These are phyloP conservation scores for Phalloptychus januarius DNA, from an alignment of 2,797 vertebrate genomes.

Conservation along the genomic window DNA sequence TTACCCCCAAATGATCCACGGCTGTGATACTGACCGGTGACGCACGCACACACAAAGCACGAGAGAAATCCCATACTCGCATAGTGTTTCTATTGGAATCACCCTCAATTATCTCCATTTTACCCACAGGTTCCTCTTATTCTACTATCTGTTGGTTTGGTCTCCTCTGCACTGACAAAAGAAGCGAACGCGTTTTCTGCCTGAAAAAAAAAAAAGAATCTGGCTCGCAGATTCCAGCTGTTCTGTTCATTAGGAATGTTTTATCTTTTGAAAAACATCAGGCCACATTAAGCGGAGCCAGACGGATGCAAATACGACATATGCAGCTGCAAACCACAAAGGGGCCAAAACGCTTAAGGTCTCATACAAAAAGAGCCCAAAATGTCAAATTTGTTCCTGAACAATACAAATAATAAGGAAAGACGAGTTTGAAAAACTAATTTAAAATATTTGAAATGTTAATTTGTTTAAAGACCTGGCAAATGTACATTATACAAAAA, in stretches of 20 bases:
- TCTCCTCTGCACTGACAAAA: not conserved
- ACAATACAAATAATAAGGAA: not conserved
- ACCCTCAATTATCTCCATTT: not conserved
- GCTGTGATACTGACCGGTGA: conserved; percentile 62
- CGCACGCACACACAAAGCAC: conserved; percentile 12
- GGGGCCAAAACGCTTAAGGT: not conserved
- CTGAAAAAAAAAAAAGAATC: not conserved
- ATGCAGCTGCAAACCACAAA: not conserved
- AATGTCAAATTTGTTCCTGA: not conserved
- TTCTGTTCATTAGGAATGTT: not conserved
- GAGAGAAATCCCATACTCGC: not conserved
- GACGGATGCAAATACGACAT: not conserved
- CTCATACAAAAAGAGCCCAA: not conserved
- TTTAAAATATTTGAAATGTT: not conserved
- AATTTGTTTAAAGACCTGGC: not conserved
- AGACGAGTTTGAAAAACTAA: not conserved
- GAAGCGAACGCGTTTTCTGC: not conserved
- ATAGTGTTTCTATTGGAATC: not conserved
- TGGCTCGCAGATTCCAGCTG: not conserved
- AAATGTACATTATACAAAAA: not conserved
- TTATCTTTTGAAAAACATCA: not conserved
- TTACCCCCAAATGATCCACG: conserved; percentile 42
- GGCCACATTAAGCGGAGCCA: not conserved
- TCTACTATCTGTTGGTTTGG: not conserved
- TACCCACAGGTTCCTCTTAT: not conserved